phyloP scores from a whole-genome alignment of 2,113 vertebrate species.

The Stigmatopora nigra region DNA sequence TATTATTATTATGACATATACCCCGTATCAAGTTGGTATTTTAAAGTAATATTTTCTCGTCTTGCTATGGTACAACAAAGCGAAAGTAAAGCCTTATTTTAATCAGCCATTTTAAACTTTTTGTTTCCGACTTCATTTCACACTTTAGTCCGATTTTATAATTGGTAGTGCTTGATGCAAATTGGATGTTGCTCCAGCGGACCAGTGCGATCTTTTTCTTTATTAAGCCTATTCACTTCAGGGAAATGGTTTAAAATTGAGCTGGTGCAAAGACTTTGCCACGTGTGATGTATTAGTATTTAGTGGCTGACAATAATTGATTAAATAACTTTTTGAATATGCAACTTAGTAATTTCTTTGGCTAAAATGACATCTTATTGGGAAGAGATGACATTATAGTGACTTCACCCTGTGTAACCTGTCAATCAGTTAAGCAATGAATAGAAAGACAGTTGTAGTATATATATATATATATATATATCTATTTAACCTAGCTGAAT shows the following conservation, averaged over 20 bases:
- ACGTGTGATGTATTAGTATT: slow-evolving; percentile 33
- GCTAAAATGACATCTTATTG: slow-evolving; percentile 11
- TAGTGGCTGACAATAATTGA: slow-evolving; percentile 42
- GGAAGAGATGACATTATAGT: neutral
- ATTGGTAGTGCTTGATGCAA: slow-evolving; percentile 69
- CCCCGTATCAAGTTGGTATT: neutral
- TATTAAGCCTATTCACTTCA: slow-evolving; percentile 56
- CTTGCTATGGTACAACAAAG: slow-evolving; percentile 56
- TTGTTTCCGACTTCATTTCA: slow-evolving; percentile 70
- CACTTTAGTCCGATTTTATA: slow-evolving; percentile 69
- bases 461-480: too few relatives aligned
- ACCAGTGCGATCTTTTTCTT: slow-evolving; percentile 60
- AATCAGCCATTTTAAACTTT: slow-evolving; percentile 67
- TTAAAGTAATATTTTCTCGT: slow-evolving; percentile 16
- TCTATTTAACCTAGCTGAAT: neutral
- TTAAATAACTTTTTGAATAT: slow-evolving; percentile 56
- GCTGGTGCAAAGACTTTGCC: slow-evolving; percentile 19
- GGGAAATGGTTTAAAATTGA: slow-evolving; percentile 56
- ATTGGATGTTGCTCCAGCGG: slow-evolving; percentile 66
- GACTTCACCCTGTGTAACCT: neutral
- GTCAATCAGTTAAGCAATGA: neutral
- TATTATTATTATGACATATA: neutral
- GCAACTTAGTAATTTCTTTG: slow-evolving; percentile 26
- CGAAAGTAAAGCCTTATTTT: slow-evolving; percentile 65
- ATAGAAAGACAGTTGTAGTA: neutral